These are phyloP conservation scores for Merops nubicus DNA, from an alignment of 2,113 vertebrate genomes.

Conservation along the genomic window DNA sequence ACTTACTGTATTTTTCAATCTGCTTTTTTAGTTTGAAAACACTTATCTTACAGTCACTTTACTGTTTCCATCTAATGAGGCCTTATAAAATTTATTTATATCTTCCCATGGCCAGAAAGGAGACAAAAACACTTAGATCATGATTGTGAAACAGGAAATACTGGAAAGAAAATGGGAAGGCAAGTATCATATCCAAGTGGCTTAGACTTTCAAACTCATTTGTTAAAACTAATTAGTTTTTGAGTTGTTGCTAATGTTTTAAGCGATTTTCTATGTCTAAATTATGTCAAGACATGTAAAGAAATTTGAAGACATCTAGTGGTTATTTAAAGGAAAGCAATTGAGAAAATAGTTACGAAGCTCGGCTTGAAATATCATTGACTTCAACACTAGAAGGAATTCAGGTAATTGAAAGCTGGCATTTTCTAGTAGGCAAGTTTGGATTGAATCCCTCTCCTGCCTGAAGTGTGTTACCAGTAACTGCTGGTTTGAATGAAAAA, in stretches of 20 bases:
- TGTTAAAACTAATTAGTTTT: neutral
- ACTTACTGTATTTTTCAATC: neutral
- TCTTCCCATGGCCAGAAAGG: neutral
- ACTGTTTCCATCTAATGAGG: neutral
- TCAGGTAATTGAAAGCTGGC: neutral
- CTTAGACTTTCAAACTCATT: neutral
- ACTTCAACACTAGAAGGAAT: neutral
- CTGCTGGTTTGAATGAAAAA: neutral
- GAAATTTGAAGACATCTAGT: slow-evolving; percentile 22
- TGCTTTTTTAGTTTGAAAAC: neutral
- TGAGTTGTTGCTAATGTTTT: neutral
- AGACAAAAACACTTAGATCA: neutral
- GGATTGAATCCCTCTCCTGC: neutral
- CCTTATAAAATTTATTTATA: neutral
- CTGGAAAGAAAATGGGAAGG: neutral
- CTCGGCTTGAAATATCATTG: neutral
- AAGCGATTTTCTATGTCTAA: neutral
- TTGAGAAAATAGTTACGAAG: neutral
- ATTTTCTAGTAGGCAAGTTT: neutral
- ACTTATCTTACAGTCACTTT: neutral
- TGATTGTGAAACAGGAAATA: neutral
- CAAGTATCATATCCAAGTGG: neutral
- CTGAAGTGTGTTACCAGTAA: neutral
- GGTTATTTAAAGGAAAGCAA: slow-evolving; percentile 7
- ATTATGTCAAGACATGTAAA: neutral